These are phyloP conservation scores for Agapetus fuscipes DNA, from an alignment of 2,888 invertebrate species.

Conservation along the genomic window DNA sequence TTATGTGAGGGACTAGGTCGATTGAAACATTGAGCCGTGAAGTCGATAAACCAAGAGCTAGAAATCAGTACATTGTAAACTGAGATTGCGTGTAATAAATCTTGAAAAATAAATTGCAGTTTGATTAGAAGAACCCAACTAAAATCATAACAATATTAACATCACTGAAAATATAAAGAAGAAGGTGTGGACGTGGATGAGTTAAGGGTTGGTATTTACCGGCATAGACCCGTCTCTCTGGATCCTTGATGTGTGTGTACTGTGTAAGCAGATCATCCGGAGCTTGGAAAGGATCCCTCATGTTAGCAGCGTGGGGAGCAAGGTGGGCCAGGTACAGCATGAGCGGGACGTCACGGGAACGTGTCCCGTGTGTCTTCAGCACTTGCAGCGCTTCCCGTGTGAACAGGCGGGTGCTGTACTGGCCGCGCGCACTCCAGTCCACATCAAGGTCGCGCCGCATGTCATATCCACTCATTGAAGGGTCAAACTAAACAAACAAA, in stretches of 20 bases:
- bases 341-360: conserved; percentile 47
- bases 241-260: conserved; percentile 57
- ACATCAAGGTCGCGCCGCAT: conserved; percentile 49
- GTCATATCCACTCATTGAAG: conserved; percentile 44
- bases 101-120: no score
- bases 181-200: no score
- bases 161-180: no score
- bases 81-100: no score
- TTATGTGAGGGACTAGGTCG: no score
- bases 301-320: conserved; percentile 60
- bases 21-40: no score
- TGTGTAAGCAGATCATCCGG: conserved; percentile 59
- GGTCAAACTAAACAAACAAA: conserved; percentile 28
- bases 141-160: no score
- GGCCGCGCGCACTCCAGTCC: conserved; percentile 44
- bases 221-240: conserved; percentile 56
- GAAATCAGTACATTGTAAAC: no score
- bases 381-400: conserved; percentile 54
- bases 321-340: conserved; percentile 61
- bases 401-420: conserved; percentile 58
- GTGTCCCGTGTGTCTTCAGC: conserved; percentile 44
- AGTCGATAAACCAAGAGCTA: no score
- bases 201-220: no score
- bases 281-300: conserved; percentile 56
- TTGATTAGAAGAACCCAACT: no score